Conservation (phyloP, 2,888 invertebrate genomes). For the Shargacucullia verbasci region DNA sequence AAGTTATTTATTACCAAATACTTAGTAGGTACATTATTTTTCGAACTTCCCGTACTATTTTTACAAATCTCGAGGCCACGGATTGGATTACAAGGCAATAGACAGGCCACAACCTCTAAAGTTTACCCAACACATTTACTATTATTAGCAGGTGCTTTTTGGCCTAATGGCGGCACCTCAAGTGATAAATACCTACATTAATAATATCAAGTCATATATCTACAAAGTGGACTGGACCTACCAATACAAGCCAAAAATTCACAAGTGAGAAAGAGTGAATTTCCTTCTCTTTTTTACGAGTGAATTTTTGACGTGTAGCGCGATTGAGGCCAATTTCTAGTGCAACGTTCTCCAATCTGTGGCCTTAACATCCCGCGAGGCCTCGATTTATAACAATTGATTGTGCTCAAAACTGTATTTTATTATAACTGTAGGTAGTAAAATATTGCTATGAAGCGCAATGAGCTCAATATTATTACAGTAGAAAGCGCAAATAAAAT, state of each 20-base stretch:
- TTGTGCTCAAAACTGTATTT: conserved; percentile 20
- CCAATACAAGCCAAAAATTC: conserved; percentile 15
- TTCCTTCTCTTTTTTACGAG: conserved; percentile 11
- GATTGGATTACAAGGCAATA: conserved; percentile 17
- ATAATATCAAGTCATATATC: conserved; percentile 51
- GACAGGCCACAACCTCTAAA: conserved; percentile 14
- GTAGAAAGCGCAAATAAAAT: conserved; percentile 40
- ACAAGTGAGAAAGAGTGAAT: conserved; percentile 11
- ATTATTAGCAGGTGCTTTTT: conserved; percentile 39
- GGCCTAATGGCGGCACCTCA: conserved; percentile 51
- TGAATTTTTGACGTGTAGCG: conserved; percentile 9
- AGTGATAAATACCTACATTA: conserved; percentile 47
- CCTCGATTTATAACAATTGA: conserved; percentile 21
- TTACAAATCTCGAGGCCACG: conserved; percentile 48
- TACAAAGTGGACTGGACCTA: conserved; percentile 48
- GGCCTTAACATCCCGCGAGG: conserved; percentile 20
- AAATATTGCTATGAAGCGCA: conserved; percentile 34
- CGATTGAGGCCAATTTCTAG: conserved; percentile 16
- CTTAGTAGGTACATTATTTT: conserved; percentile 78
- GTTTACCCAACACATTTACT: conserved; percentile 20
- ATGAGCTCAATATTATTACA: conserved; percentile 35
- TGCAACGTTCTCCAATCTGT: conserved; percentile 15
- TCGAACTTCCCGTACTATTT: conserved; percentile 54
- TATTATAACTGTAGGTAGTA: conserved; percentile 21
- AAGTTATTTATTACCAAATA: conserved; percentile 67